Percentiles rank a stretch among this genome's conserved stretches.
Evolutionary conservation across 2,113 vertebrate species (phyloP).

Genomic region (Sturnira hondurensis): DNA sequence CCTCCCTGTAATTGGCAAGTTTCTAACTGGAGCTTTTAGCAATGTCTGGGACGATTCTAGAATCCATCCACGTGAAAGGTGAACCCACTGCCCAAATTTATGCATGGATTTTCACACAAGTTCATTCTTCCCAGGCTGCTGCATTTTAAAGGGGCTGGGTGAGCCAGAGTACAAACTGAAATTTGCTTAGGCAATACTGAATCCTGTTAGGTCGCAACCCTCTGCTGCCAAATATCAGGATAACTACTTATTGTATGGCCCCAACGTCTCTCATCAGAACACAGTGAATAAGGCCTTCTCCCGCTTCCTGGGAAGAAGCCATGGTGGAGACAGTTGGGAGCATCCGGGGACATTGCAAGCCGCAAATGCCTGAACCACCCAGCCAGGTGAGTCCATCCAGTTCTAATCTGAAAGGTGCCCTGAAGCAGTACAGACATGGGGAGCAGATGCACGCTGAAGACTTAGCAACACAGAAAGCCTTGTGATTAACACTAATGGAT

Average conservation of each 20-base stretch:
- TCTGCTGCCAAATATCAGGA: background rate
- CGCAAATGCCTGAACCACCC: constrained; percentile 16
- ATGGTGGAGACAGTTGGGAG: background rate
- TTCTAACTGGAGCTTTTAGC: background rate
- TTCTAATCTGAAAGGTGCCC: background rate
- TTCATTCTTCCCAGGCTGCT: background rate
- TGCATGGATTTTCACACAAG: background rate
- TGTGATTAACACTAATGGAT: constrained; percentile 2
- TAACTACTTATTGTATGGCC: background rate
- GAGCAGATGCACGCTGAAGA: background rate
- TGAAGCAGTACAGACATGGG: background rate
- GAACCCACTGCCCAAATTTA: background rate
- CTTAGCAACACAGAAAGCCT: background rate
- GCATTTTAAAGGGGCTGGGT: background rate
- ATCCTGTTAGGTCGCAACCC: background rate
- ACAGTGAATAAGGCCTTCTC: constrained; percentile 17
- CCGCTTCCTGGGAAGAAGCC: background rate
- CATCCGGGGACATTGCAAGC: background rate
- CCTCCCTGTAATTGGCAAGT: background rate
- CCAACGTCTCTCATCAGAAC: background rate
- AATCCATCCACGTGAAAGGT: background rate
- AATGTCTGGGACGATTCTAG: background rate
- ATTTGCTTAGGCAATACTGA: background rate
- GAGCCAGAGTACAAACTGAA: background rate
- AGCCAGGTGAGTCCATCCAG: constrained; percentile 31